phyloP scores from a whole-genome alignment of 2,797 vertebrate genomes.

The Eremophila alpestris region DNA sequence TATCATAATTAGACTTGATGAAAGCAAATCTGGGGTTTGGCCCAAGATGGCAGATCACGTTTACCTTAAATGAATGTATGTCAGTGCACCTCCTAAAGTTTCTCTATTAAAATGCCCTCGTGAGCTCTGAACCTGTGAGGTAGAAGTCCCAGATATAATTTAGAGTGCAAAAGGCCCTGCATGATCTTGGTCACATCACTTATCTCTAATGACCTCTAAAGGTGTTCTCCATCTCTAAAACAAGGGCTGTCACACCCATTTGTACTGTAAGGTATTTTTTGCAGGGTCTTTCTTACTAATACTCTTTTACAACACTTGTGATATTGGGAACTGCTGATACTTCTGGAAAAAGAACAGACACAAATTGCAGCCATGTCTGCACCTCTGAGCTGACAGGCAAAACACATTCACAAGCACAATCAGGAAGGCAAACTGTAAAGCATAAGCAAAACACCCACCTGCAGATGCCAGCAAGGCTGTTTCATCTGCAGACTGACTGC shows the following conservation, averaged over 20 bases:
- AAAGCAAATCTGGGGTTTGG: conserved; percentile 64
- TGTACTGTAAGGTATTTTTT: conserved; percentile 13
- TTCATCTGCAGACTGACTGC: conserved; percentile 50
- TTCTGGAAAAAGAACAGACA: conserved; percentile 12
- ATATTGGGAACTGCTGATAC: conserved; percentile 34
- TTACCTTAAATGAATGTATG: conserved; percentile 58
- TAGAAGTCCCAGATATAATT: conserved; percentile 24
- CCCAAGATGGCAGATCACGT: conserved; percentile 60
- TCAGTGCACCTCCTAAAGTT: conserved; percentile 19
- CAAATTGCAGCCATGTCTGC: conserved; percentile 20
- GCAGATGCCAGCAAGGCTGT: conserved; percentile 54
- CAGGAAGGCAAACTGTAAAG: conserved; percentile 46
- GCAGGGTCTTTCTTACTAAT: conserved; percentile 17
- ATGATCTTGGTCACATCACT: conserved; percentile 41
- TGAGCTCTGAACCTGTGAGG: conserved; percentile 27
- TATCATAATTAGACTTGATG: conserved; percentile 65
- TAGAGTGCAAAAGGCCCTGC: conserved; percentile 22
- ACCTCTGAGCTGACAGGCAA: conserved; percentile 33
- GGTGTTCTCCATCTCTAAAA: conserved; percentile 11
- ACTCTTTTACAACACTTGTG: not conserved
- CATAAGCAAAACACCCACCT: conserved; percentile 61
- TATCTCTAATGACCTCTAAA: conserved; percentile 46
- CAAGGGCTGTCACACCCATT: not conserved
- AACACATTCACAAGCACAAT: not conserved
- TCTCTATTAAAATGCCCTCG: conserved; percentile 37